These are phyloP conservation scores for Chaetogeoica ovagalla DNA, from an alignment of 2,888 invertebrate genomes.

Conservation along the genomic window DNA sequence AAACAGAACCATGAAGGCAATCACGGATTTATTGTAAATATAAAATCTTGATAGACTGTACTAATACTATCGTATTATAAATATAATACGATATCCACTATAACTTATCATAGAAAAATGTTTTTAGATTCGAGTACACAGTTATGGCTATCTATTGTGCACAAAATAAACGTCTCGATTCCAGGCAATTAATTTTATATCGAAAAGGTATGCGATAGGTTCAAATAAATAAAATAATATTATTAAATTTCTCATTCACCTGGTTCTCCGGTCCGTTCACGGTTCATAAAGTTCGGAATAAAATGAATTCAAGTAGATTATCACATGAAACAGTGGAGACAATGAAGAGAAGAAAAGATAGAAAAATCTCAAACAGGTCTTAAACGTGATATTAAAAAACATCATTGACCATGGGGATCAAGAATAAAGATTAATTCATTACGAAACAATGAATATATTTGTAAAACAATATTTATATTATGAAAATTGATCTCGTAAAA, in stretches of 20 bases:
- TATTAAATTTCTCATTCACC: not conserved
- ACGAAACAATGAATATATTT: too few species aligned
- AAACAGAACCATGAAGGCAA: too few species aligned
- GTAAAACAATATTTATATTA: too few species aligned
- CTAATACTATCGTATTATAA: too few species aligned
- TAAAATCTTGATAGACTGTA: too few species aligned
- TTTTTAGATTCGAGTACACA: not conserved
- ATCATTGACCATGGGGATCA: too few species aligned
- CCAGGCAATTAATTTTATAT: constrained; percentile 24
- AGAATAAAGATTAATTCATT: too few species aligned
- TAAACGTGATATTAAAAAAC: too few species aligned
- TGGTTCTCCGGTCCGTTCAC: not conserved
- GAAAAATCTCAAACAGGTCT: too few species aligned
- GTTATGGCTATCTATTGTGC: not conserved
- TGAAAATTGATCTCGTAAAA: too few species aligned
- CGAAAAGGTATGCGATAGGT: not conserved
- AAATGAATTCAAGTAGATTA: constrained; percentile 20
- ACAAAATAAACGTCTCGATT: constrained; percentile 3
- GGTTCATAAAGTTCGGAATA: constrained; percentile 11
- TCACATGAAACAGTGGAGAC: not conserved
- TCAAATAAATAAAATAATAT: constrained; percentile 5
- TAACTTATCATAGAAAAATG: not conserved
- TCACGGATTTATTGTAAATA: too few species aligned
- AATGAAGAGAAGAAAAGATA: not conserved
- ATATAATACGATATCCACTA: too few species aligned